Evolutionary conservation across 2,888 invertebrate genomes (phyloP), one percentile per base, ranked within the genome.

Genomic region (Sphecodes monilicornis): DNA sequence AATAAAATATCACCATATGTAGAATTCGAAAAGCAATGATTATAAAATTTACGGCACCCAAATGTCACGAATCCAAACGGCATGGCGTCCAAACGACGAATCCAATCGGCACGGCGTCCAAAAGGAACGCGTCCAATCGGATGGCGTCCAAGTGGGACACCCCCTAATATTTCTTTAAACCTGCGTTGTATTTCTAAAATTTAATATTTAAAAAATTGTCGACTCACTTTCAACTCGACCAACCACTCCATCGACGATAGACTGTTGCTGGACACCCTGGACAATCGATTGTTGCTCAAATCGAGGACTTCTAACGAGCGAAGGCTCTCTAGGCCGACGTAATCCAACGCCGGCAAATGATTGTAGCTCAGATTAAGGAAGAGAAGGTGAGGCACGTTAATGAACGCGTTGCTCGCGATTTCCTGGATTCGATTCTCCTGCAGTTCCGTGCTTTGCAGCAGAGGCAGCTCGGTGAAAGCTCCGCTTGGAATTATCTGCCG

Each of bases 321-420:
- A 83, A 98, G 95, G 88, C 96, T 97, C 64, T 96, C 96, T 78
- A 98, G 94, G 0, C 98, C 98, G 54, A 97, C 96, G 90, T 97
- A 96, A 84, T 98, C 97, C 91, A 98, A 95, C 76, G 96, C 96
- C 8, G 96, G 96, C 80, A 98, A 95, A 89, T 97, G 96, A 95
- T 98, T 98, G 91, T 97, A 96, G 89, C 98, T 98, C 86, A 98
- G 95, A 95, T 98, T 98, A 74, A 98, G 95, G 93, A 98, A 97
- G 80, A 98, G 96, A 78, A 98, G 95, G 73, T 97, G 96, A 0
- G 97, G 97, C 36, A 98, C 96, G 90, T 97, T 96, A 87, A 97
- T 96, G 93, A 98, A 98, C 4, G 98, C 97, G 88, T 97, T 96
- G 43, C 96, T 95, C 0, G 97, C 97, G 86, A 98, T 97, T 90